phyloP scores from a whole-genome alignment of 2,888 invertebrate species.

The Nymphalis urticae region DNA sequence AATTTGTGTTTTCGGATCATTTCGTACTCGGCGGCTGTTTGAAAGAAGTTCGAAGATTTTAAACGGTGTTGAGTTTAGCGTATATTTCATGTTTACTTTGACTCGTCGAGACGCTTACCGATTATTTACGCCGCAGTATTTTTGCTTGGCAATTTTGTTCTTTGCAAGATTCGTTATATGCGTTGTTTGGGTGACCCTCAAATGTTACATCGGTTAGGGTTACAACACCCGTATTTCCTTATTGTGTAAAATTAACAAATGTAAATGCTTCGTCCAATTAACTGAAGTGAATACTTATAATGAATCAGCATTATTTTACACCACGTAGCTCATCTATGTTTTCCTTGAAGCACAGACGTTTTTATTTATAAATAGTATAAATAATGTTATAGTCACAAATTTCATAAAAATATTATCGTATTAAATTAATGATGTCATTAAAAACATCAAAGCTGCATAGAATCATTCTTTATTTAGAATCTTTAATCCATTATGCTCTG shows the following conservation, averaged over 20 bases:
- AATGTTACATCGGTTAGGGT: neutral
- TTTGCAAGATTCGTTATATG: neutral
- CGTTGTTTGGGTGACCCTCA: neutral
- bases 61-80: no score
- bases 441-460: conserved; percentile 6
- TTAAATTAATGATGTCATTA: neutral
- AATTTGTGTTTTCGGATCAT: no score
- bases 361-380: neutral
- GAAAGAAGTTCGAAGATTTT: no score
- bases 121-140: no score
- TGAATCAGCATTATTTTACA: neutral
- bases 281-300: conserved; percentile 4
- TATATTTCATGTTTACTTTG: no score
- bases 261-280: neutral
- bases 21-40: no score
- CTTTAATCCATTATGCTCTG: conserved; percentile 13
- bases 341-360: neutral
- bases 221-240: conserved; percentile 11
- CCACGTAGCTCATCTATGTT: neutral
- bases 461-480: conserved; percentile 12
- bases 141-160: no score
- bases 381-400: no score
- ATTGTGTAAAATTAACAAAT: conserved; percentile 2
- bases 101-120: no score
- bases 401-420: no score